Evolutionary conservation across 2,888 invertebrate genomes (phyloP).

Genomic region (Neoascia interrupta): DNA sequence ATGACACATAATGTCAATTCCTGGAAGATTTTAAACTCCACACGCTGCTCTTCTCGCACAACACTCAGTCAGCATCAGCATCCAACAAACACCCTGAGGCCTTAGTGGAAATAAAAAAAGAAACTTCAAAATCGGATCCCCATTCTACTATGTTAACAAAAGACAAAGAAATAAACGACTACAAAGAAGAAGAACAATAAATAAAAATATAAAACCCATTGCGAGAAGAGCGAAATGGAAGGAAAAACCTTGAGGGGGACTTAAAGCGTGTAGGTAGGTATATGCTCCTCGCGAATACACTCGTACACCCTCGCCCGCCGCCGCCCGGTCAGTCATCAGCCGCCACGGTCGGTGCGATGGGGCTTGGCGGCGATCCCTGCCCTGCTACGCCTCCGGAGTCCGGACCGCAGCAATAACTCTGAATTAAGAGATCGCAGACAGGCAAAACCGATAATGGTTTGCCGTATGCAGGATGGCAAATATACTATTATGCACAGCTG

Average conservation of each 20-base stretch:
- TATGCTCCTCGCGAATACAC: conserved; percentile 32
- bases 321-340: neutral
- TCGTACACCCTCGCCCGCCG: conserved; percentile 15
- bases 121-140: too few relatives aligned
- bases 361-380: conserved; percentile 26
- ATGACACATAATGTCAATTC: conserved; percentile 64
- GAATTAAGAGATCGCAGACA: conserved; percentile 67
- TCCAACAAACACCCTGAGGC: conserved; percentile 28
- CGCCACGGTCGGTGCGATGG: neutral
- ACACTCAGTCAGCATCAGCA: neutral
- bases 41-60: neutral
- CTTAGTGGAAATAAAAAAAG: conserved; percentile 1
- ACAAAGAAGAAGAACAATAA: conserved; percentile 27
- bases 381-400: conserved; percentile 46
- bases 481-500: neutral
- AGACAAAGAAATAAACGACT: conserved; percentile 17
- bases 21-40: conserved; percentile 57
- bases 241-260: conserved; percentile 57
- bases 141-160: conserved; percentile 5
- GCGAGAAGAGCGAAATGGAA: conserved; percentile 1
- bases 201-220: conserved; percentile 1
- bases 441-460: conserved; percentile 63
- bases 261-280: conserved; percentile 51
- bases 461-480: conserved; percentile 25
- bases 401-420: conserved; percentile 51